Evolutionary conservation across 2,797 vertebrate genomes (phyloP).

Genomic region (Vespertilio murinus): DNA sequence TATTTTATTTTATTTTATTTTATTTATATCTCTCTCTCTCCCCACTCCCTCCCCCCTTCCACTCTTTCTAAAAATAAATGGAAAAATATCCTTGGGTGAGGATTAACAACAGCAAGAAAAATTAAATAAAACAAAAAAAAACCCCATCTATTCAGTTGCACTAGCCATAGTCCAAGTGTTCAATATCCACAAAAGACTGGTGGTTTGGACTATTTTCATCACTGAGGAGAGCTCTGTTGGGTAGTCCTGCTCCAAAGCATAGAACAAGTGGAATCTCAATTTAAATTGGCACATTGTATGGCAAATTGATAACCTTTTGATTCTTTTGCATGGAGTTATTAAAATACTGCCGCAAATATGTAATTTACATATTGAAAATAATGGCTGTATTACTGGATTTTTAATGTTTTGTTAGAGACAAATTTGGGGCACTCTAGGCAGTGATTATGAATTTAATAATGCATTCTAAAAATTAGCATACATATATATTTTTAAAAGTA

Average conservation of each 20-base stretch:
- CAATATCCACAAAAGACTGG: neutral
- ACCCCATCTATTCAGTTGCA: neutral
- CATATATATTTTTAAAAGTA: neutral
- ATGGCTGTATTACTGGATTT: neutral
- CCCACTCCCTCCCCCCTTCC: neutral
- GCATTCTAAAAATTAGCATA: neutral
- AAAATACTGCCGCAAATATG: neutral
- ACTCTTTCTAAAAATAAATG: neutral
- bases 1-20: too few relatives aligned
- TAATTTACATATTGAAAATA: neutral
- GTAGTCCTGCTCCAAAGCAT: neutral
- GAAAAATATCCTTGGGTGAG: neutral
- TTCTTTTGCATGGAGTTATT: neutral
- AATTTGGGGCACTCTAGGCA: neutral
- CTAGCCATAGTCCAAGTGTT: neutral
- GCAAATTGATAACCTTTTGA: neutral
- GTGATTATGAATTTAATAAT: slow-evolving; percentile 6
- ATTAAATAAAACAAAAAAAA: neutral
- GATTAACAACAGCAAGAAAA: neutral
- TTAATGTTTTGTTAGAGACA: neutral
- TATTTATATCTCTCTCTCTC: neutral
- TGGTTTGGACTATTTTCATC: neutral
- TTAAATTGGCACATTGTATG: neutral
- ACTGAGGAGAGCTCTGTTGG: neutral
- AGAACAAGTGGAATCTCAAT: neutral